Evolutionary conservation across 35 echinoderm and acorn worm species (phyloP).

Genomic region (Acanthaster planci): DNA sequence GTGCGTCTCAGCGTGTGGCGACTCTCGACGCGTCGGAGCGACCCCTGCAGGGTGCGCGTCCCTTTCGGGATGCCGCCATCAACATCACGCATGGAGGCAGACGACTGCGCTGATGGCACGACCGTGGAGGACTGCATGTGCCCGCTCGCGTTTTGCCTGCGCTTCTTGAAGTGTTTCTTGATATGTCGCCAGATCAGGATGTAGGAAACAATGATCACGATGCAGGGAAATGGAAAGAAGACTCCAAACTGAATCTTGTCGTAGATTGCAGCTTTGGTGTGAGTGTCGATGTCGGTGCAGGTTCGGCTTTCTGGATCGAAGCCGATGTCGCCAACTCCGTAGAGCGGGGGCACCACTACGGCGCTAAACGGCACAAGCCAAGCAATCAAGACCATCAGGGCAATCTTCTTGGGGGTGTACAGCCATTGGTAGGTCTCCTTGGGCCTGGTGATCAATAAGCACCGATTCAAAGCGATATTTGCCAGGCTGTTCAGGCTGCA

Average conservation of each 20-base stretch:
- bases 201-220: conserved; percentile 64
- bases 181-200: conserved; percentile 63
- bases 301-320: conserved; percentile 65
- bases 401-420: conserved; percentile 45
- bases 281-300: conserved; percentile 63
- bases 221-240: conserved; percentile 66
- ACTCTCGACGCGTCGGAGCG: background rate
- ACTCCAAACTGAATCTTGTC: conserved; percentile 57
- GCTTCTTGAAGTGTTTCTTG: conserved; percentile 46
- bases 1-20: background rate
- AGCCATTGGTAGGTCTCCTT: conserved; percentile 45
- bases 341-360: conserved; percentile 53
- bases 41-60: background rate
- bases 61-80: background rate
- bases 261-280: conserved; percentile 61
- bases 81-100: background rate
- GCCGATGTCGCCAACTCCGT: conserved; percentile 70
- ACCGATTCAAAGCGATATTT: conserved; percentile 67
- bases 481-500: conserved; percentile 82
- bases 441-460: conserved; percentile 57
- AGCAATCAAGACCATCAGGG: conserved; percentile 46
- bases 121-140: background rate
- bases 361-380: conserved; percentile 64
- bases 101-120: background rate
- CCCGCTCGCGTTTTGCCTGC: too few species aligned